Percentiles rank a stretch among this genome's conserved stretches.
Conservation (phyloP, 35 echinoderm and acorn worm species). For the Heliocidaris tuberculata region DNA sequence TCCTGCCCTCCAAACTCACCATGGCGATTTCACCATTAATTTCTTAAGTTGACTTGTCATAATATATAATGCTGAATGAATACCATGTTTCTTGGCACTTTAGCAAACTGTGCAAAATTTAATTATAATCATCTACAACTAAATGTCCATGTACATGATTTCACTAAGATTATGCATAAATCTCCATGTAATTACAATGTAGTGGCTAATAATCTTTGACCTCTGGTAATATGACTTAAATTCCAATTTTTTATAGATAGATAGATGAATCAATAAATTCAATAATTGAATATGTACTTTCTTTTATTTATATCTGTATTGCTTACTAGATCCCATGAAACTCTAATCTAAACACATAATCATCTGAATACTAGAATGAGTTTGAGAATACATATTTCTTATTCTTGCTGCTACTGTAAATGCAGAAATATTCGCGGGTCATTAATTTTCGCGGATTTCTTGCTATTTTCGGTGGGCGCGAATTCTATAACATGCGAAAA, state of each 20-base stretch:
- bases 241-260: too few relatives aligned
- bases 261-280: too few relatives aligned
- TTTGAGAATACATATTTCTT: neutral
- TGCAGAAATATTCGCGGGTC: too few relatives aligned
- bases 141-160: too few relatives aligned
- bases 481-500: too few relatives aligned
- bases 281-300: neutral
- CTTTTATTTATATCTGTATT: neutral
- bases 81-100: neutral
- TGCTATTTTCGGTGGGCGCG: too few relatives aligned
- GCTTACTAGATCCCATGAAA: neutral
- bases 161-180: too few relatives aligned
- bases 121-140: neutral
- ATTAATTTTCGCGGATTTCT: too few relatives aligned
- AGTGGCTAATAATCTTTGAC: neutral
- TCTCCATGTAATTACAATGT: neutral
- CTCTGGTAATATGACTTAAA: too few relatives aligned
- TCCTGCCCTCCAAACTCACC: too few relatives aligned
- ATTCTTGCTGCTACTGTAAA: too few relatives aligned
- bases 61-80: neutral
- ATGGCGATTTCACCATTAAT: too few relatives aligned
- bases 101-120: neutral
- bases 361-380: neutral
- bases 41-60: neutral
- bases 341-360: neutral